Conservation (phyloP, 1,140 invertebrate genomes). For the Hesperophylax magnus region DNA sequence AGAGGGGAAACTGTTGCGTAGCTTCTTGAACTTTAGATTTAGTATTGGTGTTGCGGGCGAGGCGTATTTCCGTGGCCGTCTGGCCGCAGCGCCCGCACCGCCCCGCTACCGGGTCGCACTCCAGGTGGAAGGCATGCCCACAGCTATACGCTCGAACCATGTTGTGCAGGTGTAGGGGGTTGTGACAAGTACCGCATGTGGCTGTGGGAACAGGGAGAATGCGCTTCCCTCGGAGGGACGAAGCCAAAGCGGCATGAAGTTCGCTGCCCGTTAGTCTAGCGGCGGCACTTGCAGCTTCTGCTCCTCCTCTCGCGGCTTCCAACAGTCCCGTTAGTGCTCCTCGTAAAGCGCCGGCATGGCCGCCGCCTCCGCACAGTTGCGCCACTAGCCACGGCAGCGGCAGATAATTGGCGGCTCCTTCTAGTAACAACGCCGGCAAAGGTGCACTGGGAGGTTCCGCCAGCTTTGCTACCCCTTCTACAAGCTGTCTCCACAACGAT, state of each 20-base stretch:
- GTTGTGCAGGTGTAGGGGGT: constrained; percentile 48
- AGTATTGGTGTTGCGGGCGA: constrained; percentile 2
- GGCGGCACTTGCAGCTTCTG: constrained; percentile 51
- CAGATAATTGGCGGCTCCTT: constrained; percentile 54
- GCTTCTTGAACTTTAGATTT: constrained; percentile 16
- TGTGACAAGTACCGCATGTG: constrained; percentile 48
- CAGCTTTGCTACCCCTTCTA: constrained; percentile 50
- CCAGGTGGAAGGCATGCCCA: constrained; percentile 55
- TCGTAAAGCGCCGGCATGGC: constrained; percentile 51
- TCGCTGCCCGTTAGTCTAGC: constrained; percentile 49
- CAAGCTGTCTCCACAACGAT: constrained; percentile 49
- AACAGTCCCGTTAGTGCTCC: constrained; percentile 49
- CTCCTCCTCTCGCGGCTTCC: constrained; percentile 48
- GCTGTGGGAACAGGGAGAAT: constrained; percentile 47
- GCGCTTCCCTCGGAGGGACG: constrained; percentile 47
- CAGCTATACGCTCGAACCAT: constrained; percentile 52
- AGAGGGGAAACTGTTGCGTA: constrained; percentile 59
- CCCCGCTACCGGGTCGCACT: constrained; percentile 53
- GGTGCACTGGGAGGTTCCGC: constrained; percentile 48
- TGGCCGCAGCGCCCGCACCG: constrained; percentile 51
- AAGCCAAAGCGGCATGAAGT: constrained; percentile 48
- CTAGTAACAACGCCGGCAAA: constrained; percentile 51
- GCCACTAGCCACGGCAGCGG: constrained; percentile 53
- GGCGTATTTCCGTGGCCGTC: constrained; percentile 41
- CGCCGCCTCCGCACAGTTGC: constrained; percentile 51